phyloP scores from a whole-genome alignment of 2,888 invertebrate species.

The Tetragonula carbonaria region DNA sequence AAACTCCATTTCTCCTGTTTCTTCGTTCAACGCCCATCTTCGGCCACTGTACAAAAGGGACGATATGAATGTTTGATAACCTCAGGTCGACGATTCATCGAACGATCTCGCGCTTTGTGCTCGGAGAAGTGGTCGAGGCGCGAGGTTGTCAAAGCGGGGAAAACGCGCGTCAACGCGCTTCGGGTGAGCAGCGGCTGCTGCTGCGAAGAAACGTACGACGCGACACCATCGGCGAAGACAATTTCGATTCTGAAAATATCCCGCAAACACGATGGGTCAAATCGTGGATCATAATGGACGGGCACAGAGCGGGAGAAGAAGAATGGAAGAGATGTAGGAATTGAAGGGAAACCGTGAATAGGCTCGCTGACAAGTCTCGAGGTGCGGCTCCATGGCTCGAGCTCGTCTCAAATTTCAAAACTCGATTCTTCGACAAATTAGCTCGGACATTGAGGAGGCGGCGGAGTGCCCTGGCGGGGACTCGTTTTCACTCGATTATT shows the following conservation, averaged over 20 bases:
- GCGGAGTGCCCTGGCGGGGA: conserved; percentile 46
- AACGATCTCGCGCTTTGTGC: conserved; percentile 30
- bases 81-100: conserved; percentile 21
- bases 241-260: conserved; percentile 74
- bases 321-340: conserved; percentile 50
- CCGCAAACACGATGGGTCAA: conserved; percentile 63
- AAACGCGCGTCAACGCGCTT: not conserved
- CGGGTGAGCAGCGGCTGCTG: not conserved
- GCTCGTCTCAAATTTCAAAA: conserved; percentile 79
- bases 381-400: conserved; percentile 47
- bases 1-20: conserved; percentile 4
- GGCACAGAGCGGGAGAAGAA: conserved; percentile 5
- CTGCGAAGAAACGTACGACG: conserved; percentile 52
- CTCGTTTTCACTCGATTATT: conserved; percentile 70
- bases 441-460: conserved; percentile 73
- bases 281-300: conserved; percentile 49
- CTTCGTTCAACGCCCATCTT: not conserved
- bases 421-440: conserved; percentile 80
- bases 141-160: conserved; percentile 1
- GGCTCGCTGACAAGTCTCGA: conserved; percentile 73
- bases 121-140: not conserved
- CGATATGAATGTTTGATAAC: conserved; percentile 57
- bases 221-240: conserved; percentile 58
- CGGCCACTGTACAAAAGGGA: conserved; percentile 12
- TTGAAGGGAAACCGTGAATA: conserved; percentile 71